Conservation (phyloP, 1,140 invertebrate species). For the Chironomus tepperi region DNA sequence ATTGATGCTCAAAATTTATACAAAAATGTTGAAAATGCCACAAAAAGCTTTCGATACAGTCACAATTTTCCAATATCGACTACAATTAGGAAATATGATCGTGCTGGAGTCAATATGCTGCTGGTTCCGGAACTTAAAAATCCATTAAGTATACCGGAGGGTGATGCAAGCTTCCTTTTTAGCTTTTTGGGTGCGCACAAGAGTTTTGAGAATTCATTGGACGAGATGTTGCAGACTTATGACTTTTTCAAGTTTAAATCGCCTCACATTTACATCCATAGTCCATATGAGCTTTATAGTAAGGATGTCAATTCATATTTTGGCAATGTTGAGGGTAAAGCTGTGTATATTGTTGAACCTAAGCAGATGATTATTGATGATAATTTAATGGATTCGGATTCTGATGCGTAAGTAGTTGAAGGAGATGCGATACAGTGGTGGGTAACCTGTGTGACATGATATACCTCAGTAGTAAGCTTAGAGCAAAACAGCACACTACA, state of each 20-base stretch:
- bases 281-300: background rate
- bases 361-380: background rate
- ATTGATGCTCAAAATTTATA: background rate
- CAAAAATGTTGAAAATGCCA: background rate
- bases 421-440: too few species aligned
- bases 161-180: too few species aligned
- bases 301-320: background rate
- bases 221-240: background rate
- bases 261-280: background rate
- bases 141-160: too few species aligned
- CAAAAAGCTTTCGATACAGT: background rate
- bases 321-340: background rate
- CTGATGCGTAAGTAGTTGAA: background rate
- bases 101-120: too few species aligned
- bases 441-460: too few species aligned
- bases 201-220: background rate
- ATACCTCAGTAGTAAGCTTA: too few species aligned
- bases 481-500: too few species aligned
- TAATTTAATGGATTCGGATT: background rate
- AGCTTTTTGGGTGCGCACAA: too few species aligned
- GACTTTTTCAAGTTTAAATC: background rate
- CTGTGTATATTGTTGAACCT: background rate
- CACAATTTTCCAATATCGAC: too few species aligned
- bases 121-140: too few species aligned
- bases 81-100: too few species aligned